A percentile compares a stretch with the other conserved stretches of the same genome.
Conservation (phyloP, 2,113 vertebrate species). For the Otolemur garnettii region DNA sequence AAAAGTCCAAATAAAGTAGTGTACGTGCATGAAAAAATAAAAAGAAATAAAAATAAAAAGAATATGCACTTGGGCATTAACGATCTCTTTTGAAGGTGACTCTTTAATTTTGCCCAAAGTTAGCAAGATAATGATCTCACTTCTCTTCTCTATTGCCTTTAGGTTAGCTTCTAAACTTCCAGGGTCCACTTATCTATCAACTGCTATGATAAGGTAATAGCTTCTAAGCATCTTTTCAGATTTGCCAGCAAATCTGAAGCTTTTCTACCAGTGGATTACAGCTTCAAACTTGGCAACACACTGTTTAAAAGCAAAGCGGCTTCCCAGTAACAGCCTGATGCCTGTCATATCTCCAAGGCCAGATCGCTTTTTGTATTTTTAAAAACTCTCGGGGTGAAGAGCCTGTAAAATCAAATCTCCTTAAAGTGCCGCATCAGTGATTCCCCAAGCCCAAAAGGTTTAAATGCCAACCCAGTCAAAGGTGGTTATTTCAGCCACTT, state of each 20-base stretch:
- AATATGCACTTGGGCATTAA: neutral
- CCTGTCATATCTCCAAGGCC: conserved; percentile 58
- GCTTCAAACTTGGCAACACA: conserved; percentile 56
- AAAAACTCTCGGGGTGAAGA: conserved; percentile 47
- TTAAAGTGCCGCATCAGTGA: conserved; percentile 55
- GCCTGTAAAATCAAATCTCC: conserved; percentile 61
- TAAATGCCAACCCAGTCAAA: conserved; percentile 57
- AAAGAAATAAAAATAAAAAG: neutral
- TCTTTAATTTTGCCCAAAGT: conserved; percentile 58
- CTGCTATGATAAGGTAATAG: conserved; percentile 55
- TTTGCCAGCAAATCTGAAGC: conserved; percentile 25
- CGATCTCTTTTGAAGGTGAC: conserved; percentile 47
- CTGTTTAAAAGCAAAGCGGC: conserved; percentile 66
- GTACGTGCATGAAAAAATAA: too few relatives aligned
- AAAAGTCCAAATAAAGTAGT: too few relatives aligned
- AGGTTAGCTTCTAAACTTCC: conserved; percentile 45
- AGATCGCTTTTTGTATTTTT: conserved; percentile 51
- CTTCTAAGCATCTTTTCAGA: conserved; percentile 54
- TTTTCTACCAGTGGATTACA: conserved; percentile 39
- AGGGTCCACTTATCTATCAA: conserved; percentile 12
- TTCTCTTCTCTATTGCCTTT: conserved; percentile 25
- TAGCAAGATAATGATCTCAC: conserved; percentile 65
- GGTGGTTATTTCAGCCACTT: conserved; percentile 23
- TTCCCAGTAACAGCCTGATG: conserved; percentile 28
- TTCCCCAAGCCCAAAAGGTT: conserved; percentile 1